A percentile compares a stretch with the other conserved stretches of the same genome.
phyloP scores from a whole-genome alignment of 2,888 invertebrate species.

The Sphinx pinastri region DNA sequence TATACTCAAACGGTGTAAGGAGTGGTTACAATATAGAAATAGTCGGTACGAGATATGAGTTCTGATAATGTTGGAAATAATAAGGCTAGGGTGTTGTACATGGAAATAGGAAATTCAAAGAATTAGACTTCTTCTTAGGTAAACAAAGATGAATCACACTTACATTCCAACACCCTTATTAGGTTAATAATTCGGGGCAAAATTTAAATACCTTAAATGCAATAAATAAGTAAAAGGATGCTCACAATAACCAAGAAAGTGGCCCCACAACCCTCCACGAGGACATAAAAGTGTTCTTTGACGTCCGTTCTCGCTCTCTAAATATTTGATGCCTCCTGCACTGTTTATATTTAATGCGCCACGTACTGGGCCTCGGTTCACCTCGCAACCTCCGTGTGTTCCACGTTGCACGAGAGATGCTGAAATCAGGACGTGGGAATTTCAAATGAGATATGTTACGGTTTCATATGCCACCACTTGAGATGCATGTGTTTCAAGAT shows the following conservation, averaged over 20 bases:
- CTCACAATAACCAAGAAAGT: not conserved
- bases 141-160: too few relatives aligned
- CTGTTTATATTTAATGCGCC: slow-evolving; percentile 23
- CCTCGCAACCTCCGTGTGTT: not conserved
- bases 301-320: slow-evolving; percentile 1
- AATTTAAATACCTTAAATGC: too few relatives aligned
- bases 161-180: too few relatives aligned
- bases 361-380: not conserved
- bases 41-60: too few relatives aligned
- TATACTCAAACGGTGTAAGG: too few relatives aligned
- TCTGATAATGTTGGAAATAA: too few relatives aligned
- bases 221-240: not conserved
- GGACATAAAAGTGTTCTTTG: slow-evolving; percentile 4
- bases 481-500: not conserved
- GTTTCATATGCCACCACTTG: not conserved
- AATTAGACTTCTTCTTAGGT: too few relatives aligned
- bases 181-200: too few relatives aligned
- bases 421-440: slow-evolving; percentile 11
- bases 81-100: too few relatives aligned
- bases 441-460: not conserved
- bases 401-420: not conserved
- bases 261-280: not conserved
- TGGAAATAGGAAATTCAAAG: too few relatives aligned
- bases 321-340: slow-evolving; percentile 20
- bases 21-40: too few relatives aligned